Evolutionary conservation across 2,797 vertebrate species (phyloP).

Genomic region (Myioborus miniatus): DNA sequence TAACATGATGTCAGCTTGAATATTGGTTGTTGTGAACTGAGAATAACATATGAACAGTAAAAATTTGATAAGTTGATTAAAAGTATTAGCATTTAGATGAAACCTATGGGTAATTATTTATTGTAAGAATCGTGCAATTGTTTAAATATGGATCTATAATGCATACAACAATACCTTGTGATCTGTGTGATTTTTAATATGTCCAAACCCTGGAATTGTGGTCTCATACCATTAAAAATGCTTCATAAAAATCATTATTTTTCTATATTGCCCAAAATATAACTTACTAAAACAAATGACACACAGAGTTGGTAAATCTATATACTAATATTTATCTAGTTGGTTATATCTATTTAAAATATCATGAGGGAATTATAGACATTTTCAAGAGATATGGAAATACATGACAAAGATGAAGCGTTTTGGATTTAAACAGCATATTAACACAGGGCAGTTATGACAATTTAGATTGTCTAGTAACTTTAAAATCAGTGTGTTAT

Average conservation of each 20-base stretch:
- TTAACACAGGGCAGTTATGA: background rate
- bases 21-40: background rate
- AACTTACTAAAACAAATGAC: fast-evolving
- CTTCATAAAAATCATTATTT: background rate
- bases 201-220: background rate
- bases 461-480: background rate
- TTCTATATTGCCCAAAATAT: background rate
- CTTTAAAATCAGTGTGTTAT: background rate
- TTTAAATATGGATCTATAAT: background rate
- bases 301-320: background rate
- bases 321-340: background rate
- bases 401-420: background rate
- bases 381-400: background rate
- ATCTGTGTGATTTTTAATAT: background rate
- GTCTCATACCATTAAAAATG: background rate
- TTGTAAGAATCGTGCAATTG: background rate
- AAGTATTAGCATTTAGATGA: background rate
- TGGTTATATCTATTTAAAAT: background rate
- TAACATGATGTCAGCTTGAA: background rate
- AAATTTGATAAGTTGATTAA: background rate
- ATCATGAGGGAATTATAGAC: background rate
- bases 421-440: background rate
- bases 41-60: background rate
- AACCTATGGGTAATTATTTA: background rate
- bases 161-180: background rate